phyloP scores from a whole-genome alignment of 2,888 invertebrate species.

The Nephrocerus scutellatus region DNA sequence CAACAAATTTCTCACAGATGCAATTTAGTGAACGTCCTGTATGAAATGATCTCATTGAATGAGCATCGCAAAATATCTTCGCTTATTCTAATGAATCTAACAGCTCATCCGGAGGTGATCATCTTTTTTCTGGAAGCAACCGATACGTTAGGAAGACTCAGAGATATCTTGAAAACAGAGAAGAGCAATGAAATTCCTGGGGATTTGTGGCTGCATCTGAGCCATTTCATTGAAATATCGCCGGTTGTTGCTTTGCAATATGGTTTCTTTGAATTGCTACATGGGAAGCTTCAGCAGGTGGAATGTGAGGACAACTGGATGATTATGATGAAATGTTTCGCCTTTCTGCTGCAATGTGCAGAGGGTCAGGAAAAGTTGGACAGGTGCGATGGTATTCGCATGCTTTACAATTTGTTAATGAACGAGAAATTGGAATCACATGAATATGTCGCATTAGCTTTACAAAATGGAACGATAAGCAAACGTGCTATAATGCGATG shows the following conservation, averaged over 20 bases:
- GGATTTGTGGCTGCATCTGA: conserved; percentile 35
- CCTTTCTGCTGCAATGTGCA: conserved; percentile 35
- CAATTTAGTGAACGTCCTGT: conserved; percentile 32
- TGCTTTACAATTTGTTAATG: conserved; percentile 30
- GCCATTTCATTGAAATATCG: conserved; percentile 31
- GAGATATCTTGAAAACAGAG: conserved; percentile 26
- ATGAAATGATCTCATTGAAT: conserved; percentile 25
- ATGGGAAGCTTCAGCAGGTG: conserved; percentile 24
- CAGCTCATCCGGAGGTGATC: conserved; percentile 18
- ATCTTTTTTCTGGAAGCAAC: conserved; percentile 20
- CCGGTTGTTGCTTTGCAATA: conserved; percentile 33
- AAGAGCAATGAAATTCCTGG: conserved; percentile 20
- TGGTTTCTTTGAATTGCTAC: conserved; percentile 38
- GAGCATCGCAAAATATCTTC: conserved; percentile 15
- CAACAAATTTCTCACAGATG: conserved; percentile 24
- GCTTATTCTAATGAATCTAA: neutral
- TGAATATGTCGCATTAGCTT: conserved; percentile 30
- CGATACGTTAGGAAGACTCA: conserved; percentile 23
- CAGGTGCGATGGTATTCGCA: conserved; percentile 29
- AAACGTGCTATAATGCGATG: conserved; percentile 36
- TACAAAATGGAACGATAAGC: conserved; percentile 35
- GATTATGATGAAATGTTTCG: conserved; percentile 39
- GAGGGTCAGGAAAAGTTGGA: conserved; percentile 36
- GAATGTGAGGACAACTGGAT: conserved; percentile 22
- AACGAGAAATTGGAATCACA: conserved; percentile 21